These are phyloP conservation scores for Caenorhabditis parvicauda DNA, from an alignment of 2,888 invertebrate genomes.

Conservation along the genomic window DNA sequence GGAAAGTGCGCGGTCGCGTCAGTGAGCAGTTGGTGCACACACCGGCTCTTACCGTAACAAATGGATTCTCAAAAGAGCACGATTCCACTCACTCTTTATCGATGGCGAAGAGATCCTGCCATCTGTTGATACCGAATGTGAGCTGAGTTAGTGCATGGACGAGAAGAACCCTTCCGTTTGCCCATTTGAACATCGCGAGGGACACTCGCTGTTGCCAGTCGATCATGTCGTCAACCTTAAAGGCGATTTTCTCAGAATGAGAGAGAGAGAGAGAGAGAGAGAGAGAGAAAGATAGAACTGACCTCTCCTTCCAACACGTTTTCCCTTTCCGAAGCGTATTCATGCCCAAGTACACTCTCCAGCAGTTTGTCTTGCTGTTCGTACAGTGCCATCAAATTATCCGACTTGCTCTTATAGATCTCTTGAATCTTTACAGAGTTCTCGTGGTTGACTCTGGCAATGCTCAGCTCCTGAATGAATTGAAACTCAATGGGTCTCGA, in stretches of 20 bases:
- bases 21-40: too few species aligned
- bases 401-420: conserved; percentile 62
- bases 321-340: conserved; percentile 67
- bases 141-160: conserved; percentile 67
- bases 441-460: conserved; percentile 60
- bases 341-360: conserved; percentile 66
- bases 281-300: neutral
- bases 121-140: conserved; percentile 65
- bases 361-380: conserved; percentile 66
- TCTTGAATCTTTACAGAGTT: conserved; percentile 61
- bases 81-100: conserved; percentile 57
- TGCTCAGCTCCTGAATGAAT: conserved; percentile 59
- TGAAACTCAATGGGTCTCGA: neutral
- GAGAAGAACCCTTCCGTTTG: conserved; percentile 63
- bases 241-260: neutral
- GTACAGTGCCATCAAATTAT: conserved; percentile 64
- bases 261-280: neutral
- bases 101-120: conserved; percentile 64
- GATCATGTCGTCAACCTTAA: conserved; percentile 64
- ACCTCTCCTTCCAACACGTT: conserved; percentile 66
- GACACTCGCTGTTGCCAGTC: conserved; percentile 66
- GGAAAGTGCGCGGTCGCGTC: too few species aligned
- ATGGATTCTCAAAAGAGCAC: too few species aligned
- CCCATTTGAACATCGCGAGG: conserved; percentile 67
- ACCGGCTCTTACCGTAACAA: too few species aligned